Conservation (phyloP, 2,888 invertebrate species). For the Tenthredo scrophulariae region DNA sequence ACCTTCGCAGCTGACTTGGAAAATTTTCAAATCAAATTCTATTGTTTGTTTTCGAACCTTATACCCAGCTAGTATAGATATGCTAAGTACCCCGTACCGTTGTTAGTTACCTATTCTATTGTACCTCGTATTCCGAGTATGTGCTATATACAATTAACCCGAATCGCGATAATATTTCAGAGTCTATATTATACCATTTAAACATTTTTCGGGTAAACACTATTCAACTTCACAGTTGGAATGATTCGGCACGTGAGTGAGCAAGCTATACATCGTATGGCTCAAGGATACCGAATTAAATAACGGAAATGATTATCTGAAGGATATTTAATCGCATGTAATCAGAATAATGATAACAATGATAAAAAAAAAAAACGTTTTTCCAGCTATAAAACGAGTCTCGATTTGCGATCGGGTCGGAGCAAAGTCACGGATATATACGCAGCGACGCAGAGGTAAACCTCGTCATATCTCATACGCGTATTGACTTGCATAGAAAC, state of each 20-base stretch:
- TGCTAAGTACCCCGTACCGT: not conserved
- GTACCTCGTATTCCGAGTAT: not conserved
- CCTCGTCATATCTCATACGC: not conserved
- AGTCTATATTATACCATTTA: not conserved
- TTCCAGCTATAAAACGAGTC: not conserved
- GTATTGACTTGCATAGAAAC: not conserved
- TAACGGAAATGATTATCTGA: not conserved
- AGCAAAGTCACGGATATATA: not conserved
- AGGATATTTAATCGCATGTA: not conserved
- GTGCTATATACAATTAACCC: not conserved
- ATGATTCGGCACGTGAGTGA: not conserved
- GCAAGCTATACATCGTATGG: not conserved
- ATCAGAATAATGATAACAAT: not conserved
- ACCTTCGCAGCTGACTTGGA: not conserved
- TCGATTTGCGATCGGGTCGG: not conserved
- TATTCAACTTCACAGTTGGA: not conserved
- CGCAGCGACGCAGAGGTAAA: not conserved
- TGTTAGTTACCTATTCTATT: not conserved
- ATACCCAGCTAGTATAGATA: not conserved
- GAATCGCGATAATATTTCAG: not conserved
- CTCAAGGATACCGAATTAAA: conserved; percentile 1
- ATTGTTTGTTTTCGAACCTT: conserved; percentile 17
- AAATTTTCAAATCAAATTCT: conserved; percentile 22
- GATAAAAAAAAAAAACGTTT: not conserved
- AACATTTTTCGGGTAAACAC: not conserved